Evolutionary conservation across 2,797 vertebrate species (phyloP).

Genomic region (Gephyroberyx darwinii): DNA sequence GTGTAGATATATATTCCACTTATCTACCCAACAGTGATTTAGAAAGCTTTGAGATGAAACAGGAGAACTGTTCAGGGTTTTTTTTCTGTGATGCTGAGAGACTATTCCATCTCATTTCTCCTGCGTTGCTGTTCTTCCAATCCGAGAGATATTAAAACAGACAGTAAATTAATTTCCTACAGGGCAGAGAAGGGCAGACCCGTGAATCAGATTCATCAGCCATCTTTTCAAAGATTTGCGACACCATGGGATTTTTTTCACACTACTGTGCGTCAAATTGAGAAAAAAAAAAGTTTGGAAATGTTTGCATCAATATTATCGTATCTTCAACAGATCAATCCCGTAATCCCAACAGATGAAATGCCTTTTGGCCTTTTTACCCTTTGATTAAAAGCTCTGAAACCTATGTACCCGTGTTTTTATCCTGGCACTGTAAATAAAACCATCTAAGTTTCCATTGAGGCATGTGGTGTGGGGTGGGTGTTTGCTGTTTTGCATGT

Average conservation of each 20-base stretch:
- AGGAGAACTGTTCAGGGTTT: slow-evolving; percentile 46
- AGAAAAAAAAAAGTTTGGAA: not conserved
- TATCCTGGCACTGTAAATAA: not conserved
- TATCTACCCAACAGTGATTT: slow-evolving; percentile 63
- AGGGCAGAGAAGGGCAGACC: slow-evolving; percentile 4
- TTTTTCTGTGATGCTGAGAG: not conserved
- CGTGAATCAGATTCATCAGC: slow-evolving; percentile 12
- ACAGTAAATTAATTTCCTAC: slow-evolving; percentile 37
- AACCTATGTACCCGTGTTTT: not conserved
- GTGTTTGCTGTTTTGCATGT: no score
- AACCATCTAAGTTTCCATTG: not conserved
- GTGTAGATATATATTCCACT: slow-evolving; percentile 62
- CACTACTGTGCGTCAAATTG: not conserved
- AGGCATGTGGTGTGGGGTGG: no score
- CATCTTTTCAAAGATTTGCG: slow-evolving; percentile 10
- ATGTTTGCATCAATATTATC: no score
- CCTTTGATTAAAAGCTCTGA: not conserved
- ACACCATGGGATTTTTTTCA: not conserved
- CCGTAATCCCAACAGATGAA: no score
- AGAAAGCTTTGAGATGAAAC: slow-evolving; percentile 65
- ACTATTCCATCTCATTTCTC: slow-evolving; percentile 13
- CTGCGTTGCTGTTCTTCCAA: slow-evolving; percentile 13
- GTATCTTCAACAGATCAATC: no score
- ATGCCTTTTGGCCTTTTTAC: no score
- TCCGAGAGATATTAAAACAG: slow-evolving; percentile 31